Conservation (phyloP, 2,113 vertebrate species). For the Panurus biarmicus region DNA sequence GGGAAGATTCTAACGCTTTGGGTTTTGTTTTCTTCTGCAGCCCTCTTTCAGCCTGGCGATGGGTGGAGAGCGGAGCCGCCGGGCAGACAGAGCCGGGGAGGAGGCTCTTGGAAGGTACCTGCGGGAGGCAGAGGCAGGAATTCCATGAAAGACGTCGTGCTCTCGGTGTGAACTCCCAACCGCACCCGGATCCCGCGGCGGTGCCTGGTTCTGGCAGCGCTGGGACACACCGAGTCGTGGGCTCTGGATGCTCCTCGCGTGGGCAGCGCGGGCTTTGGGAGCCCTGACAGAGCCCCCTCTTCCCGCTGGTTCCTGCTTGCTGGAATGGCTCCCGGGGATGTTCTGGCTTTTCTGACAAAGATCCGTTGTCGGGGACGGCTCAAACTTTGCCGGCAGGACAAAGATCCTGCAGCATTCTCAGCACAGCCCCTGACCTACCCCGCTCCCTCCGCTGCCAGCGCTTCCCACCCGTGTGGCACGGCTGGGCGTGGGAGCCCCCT, state of each 20-base stretch:
- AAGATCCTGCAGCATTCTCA: neutral
- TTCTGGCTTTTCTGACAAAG: neutral
- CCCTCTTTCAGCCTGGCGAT: neutral
- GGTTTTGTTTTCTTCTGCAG: neutral
- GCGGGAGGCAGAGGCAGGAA: neutral
- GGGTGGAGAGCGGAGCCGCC: neutral
- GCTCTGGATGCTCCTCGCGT: neutral
- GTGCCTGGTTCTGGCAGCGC: neutral
- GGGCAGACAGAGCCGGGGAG: neutral
- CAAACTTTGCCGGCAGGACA: neutral
- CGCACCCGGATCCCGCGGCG: neutral
- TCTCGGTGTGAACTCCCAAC: neutral
- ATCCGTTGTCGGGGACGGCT: neutral
- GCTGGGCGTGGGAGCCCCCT: neutral
- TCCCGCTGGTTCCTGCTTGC: neutral
- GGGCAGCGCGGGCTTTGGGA: neutral
- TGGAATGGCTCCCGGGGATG: neutral
- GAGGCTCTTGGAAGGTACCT: neutral
- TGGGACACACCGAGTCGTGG: rapidly evolving
- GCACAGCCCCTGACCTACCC: neutral
- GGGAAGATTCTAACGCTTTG: neutral
- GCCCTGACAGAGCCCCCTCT: neutral
- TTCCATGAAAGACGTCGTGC: neutral
- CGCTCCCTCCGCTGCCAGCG: neutral
- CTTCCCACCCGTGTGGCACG: rapidly evolving